Percentiles rank a stretch among this genome's conserved stretches.
phyloP scores from a whole-genome alignment of 2,888 invertebrate species.

The Exephanes ischioxanthus region DNA sequence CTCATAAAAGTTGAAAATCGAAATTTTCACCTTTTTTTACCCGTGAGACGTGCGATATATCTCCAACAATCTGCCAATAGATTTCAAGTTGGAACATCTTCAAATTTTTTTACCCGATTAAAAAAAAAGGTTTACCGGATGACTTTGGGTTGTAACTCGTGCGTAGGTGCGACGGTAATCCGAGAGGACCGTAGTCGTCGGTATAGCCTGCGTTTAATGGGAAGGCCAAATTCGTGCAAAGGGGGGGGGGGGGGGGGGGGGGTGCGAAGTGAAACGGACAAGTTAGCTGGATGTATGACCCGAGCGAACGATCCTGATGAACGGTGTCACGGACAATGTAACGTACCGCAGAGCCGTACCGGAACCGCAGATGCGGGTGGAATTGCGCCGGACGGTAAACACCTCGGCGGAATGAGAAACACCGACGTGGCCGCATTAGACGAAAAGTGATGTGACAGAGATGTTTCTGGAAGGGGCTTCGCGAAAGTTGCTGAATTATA shows the following conservation, averaged over 20 bases:
- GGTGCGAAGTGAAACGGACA: constrained; percentile 14
- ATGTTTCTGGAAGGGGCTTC: not conserved
- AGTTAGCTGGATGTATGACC: constrained; percentile 34
- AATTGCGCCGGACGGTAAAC: constrained; percentile 47
- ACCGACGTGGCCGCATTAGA: constrained; percentile 21
- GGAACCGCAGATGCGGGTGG: constrained; percentile 41
- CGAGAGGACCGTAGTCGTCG: not conserved
- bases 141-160: not conserved
- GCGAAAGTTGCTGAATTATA: not conserved
- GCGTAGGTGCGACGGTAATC: not conserved
- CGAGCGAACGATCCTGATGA: constrained; percentile 48
- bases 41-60: no score
- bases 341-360: constrained; percentile 10
- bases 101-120: no score
- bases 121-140: not conserved
- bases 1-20: no score
- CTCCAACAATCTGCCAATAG: no score
- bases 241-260: constrained; percentile 23
- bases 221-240: constrained; percentile 21
- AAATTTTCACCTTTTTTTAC: no score
- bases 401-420: constrained; percentile 34
- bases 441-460: constrained; percentile 2
- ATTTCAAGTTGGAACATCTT: no score
- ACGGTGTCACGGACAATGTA: constrained; percentile 48
- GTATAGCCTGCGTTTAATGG: constrained; percentile 17